Base-by-base conservation (phyloP, 2,888 invertebrate genomes). In the Melikaiella ostensackeni region DNA sequence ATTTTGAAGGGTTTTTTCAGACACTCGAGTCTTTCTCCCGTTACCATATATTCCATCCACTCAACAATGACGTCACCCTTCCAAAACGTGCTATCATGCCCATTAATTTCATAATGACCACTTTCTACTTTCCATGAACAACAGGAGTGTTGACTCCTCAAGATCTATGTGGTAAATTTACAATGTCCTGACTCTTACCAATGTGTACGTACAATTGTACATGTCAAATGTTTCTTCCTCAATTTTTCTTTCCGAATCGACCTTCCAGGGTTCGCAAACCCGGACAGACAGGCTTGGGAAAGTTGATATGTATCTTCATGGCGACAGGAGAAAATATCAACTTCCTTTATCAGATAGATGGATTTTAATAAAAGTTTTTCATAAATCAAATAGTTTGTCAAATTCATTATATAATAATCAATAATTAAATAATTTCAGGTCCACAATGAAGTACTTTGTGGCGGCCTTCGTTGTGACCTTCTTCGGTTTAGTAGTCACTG, bases 91-190 rank as follows among this genome's bases (percentile, higher is more conserved):
- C 78, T 80, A 83, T 82, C 85, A 77, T 66, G 77, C 81, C 75
- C 83, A 83, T 85, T 86, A 86, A 89, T 88, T 89, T 89, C 87
- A 85, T 89, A 88, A 89, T 86, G 85, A 86, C 81, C 82, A 84
- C 88, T 87, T 88, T 88, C 88, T 87, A 86, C 88, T 87, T 85
- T 86, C 87, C 82, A 84, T 33, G 76, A 79, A 30, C 46, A 70
- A 13, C 70, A 70, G 24, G 24, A 57, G 27, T 70, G 70, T 70
- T 46, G 30, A 50, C 30, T 70, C 46, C 70, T n/a, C n/a, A 30
- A 70, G 70, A 70, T 70, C 46, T 70, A 50, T 70, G 70, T 70
- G 46, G 30, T 46, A 50, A 50, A 50, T 70, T 50, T 30, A 27
- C 42, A 30, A 46, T 50, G 46, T 70, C 57, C 24, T 57, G 57